Base-by-base conservation (phyloP, 2,888 invertebrate genomes). In the Nemoura dubitans region DNA sequence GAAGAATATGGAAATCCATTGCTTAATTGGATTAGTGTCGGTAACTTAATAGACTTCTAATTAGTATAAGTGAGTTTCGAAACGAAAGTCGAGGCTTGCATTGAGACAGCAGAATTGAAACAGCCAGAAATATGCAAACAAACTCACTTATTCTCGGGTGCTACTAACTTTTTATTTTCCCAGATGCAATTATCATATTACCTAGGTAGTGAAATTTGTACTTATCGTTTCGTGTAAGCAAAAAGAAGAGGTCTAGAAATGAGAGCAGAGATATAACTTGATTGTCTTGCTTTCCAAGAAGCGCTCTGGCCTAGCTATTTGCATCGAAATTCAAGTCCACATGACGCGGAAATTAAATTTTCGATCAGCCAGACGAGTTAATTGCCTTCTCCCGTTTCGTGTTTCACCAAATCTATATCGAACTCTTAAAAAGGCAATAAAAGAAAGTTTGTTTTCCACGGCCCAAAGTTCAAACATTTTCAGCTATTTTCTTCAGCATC, bases 271-370 rank as follows among this genome's bases (percentile, higher is more conserved):
- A 78, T 78, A 3, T 59, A 16, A 59, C 14, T 21, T 59, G 3
- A 59, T 59, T 59, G 59, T 59, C 3, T 59, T 59, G 14, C 59
- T 59, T 59, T n/a, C n/a, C n/a, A 59, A 59, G 2, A 59, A 59
- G 21, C 59, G 59, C 21, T 3, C 59, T 59, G n/a, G n/a, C n/a
- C n/a, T n/a, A n/a, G n/a, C n/a, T n/a, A n/a, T n/a, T 14, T 86
- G 59, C 42, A 30, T 78, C 25, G 30, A 43, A 26, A 86, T 43
- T 80, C 43, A 59, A 59, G 59, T 59, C 21, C 59, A 59, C 14
- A 28, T 81, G 30, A 42, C 26, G 59, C 78, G 59, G 80, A 86
- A 86, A 86, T 86, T 80, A 80, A 78, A 59, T 86, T 86, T 29
- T 43, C 43, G 26, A 42, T 0, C 85, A 77, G 7, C 42, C 27